Conservation (phyloP, 2,797 vertebrate genomes). For the Linurgus olivaceus region DNA sequence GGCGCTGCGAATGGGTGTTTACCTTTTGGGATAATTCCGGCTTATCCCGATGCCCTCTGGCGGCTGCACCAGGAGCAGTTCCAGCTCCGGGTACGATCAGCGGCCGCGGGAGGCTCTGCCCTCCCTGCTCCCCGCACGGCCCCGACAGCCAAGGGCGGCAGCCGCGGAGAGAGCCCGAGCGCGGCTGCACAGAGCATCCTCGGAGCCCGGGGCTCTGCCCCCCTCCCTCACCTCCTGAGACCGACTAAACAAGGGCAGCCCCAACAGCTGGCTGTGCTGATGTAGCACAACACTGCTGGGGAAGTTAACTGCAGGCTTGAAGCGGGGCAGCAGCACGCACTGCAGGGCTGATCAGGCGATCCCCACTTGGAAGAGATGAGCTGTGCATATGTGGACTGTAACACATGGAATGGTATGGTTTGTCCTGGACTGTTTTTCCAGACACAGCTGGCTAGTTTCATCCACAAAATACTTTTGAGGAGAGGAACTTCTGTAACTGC, state of each 20-base stretch:
- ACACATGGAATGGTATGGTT: background rate
- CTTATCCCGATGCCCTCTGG: constrained; percentile 64
- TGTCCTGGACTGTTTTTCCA: background rate
- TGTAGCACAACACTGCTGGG: background rate
- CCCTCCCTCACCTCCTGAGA: background rate
- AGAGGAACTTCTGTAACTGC: background rate
- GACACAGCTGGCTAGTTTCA: background rate
- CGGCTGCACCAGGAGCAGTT: background rate
- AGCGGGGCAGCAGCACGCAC: background rate
- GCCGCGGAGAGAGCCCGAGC: rapidly evolving
- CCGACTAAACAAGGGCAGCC: background rate
- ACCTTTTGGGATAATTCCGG: background rate
- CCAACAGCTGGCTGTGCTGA: background rate
- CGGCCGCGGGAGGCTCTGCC: background rate
- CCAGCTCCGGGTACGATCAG: background rate
- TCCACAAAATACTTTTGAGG: background rate
- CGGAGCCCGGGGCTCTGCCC: background rate
- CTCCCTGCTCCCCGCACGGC: rapidly evolving
- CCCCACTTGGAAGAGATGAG: constrained; percentile 1
- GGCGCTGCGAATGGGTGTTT: rapidly evolving
- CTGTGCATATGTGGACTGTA: background rate
- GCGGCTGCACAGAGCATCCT: background rate
- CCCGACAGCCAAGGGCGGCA: background rate
- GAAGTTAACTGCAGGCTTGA: background rate
- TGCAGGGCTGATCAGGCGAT: background rate